Base-by-base conservation (phyloP, 2,888 invertebrate genomes). In the Theretra japonica region DNA sequence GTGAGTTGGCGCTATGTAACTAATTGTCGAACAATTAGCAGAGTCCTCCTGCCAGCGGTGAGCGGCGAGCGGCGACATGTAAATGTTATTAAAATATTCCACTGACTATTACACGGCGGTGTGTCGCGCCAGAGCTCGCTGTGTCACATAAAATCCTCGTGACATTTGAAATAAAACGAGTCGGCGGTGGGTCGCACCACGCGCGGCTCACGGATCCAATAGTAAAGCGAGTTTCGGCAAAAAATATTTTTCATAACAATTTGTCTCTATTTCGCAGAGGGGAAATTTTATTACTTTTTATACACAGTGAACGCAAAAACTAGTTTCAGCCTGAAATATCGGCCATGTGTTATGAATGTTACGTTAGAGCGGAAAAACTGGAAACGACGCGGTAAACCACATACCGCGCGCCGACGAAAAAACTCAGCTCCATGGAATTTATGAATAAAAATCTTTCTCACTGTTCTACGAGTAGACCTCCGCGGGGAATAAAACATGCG, bases 311-410 rank as follows among this genome's bases (percentile, higher is more conserved):
- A 69, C 70, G 21, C 59, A 53, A 58, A 62, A 69, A 53, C 71
- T 70, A 72, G 41, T 69, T 23, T 23, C 70, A 30, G 69, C 33
- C 69, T 57, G 21, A 75, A 70, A 68, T 70, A 70, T 70, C 60
- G 70, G 72, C 65, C 65, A 65, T 65, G 48, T 65, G 48, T 65
- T 65, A 65, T 65, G 48, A 65, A 65, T 65, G 50, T 30, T 62
- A 50, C 71, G 33, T 62, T 71, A 59, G 69, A 23, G 60, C 65
- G 71, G 69, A 73, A 73, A 68, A 73, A 50, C 70, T 65, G 69
- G 57, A 69, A 69, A 71, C 58, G 28, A 48, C 58, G 68, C 71
- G 65, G 65, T 69, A 65, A 56, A 15, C 69, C 65, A 65, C 65
- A 23, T 17, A 21, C 41, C 65, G 65, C 65, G 48, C 65, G 41